These are phyloP conservation scores for Eidolon dupreanum DNA, from an alignment of 2,797 vertebrate species.

Conservation along the genomic window DNA sequence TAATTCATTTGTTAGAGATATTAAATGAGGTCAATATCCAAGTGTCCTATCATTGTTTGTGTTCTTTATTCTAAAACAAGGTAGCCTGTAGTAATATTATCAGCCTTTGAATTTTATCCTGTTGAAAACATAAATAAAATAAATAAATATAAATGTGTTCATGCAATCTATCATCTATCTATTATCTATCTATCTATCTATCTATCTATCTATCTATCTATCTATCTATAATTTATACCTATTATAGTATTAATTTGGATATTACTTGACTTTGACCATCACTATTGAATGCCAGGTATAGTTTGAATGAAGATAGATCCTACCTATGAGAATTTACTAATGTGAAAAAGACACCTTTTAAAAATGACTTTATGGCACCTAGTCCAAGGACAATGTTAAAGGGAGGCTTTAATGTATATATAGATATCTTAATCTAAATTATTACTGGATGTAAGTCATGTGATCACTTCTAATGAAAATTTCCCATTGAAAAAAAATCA, in stretches of 20 bases:
- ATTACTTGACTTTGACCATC: background rate
- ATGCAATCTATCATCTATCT: background rate
- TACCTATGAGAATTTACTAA: background rate
- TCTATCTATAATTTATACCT: too few relatives aligned
- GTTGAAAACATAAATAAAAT: background rate
- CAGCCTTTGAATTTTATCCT: background rate
- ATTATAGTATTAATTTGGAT: background rate
- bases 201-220: background rate
- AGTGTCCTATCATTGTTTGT: background rate
- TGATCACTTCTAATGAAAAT: conserved; percentile 57
- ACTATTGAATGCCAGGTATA: background rate
- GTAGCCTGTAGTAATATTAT: background rate
- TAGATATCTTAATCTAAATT: conserved; percentile 49
- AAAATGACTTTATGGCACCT: background rate
- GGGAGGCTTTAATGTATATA: background rate
- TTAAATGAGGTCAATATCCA: background rate
- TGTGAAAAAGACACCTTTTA: background rate
- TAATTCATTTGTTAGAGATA: conserved; percentile 1
- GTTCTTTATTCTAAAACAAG: background rate
- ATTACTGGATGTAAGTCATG: conserved; percentile 63
- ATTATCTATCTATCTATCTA: too few relatives aligned
- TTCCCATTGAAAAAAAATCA: conserved; percentile 71
- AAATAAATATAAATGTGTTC: background rate
- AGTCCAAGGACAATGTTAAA: background rate
- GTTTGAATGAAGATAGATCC: background rate